Base-by-base conservation (phyloP, 2,888 invertebrate genomes). In the Pollenia amentaria region DNA sequence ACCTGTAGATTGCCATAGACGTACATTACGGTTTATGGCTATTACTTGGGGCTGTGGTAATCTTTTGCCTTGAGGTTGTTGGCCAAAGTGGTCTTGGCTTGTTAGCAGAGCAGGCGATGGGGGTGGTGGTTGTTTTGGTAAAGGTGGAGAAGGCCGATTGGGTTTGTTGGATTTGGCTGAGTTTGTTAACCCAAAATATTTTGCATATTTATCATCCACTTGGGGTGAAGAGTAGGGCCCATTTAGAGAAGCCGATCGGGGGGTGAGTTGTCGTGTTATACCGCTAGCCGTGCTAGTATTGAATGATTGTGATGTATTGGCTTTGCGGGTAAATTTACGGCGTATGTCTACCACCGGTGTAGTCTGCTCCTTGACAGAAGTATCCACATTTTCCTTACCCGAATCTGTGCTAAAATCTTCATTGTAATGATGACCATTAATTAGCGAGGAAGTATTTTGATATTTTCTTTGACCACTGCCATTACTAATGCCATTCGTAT, bases 371-470 rank as follows among this genome's bases (percentile, higher is more conserved):
- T 51, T 51, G 0, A 6, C 11, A 0, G 78, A 67, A 3, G 78
- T 85, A 12, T 85, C 84, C 1, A 84, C 69, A 85, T 93, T 93
- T 82, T 93, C 93, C 82, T 93, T 93, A 82, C 93, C 93, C 2
- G 92, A 92, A 77, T 93, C 93, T 42, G 89, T 88, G 51, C 89
- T 90, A 7, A 87, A 76, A 69, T 90, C 89, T 42, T 88, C 85
- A 18, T 12, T 80, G 3, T 86, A 69, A 7, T 85, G 55, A 16
- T 81, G 77, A 40, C 84, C 73, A 73, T 76, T 80, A 0, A 14
- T 77, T 38, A 60, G 83, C 42, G 46, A 16, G 18, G 60, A 72
- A 53, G 29, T 73, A 57, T 38, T 87, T 53, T 73, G 55, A 29
- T 53, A 44, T 69, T 81, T 87, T 9, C 81, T 42, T 11, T 64